Evolutionary conservation across 35 echinoderm and acorn worm genomes (phyloP), one percentile per base, ranked within the genome.

Genomic region (Lytechinus variegatus): DNA sequence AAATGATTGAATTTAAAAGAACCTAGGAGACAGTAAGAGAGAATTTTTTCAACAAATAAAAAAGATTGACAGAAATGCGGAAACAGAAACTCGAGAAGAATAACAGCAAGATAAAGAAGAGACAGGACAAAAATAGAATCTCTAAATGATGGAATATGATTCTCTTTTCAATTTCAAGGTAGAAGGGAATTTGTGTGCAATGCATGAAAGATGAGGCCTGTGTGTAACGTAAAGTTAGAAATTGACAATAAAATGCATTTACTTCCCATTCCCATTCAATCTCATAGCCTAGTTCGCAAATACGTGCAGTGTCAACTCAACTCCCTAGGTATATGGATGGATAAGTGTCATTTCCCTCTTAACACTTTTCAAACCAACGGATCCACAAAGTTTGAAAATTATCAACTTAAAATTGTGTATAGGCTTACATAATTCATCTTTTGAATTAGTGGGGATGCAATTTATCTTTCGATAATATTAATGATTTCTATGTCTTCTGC

Each of bases 151-250:
- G 66, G 19, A 79, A 79, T 79, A n/a, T 79, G 66, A 79, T 79
- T n/a, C 66, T 79, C 66, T 24, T 79, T 79, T 79, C 66, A 79
- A 79, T 79, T 79, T 79, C 66, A 79, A 79, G 66, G 66, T 79
- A 79, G 24, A 24, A 79, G 66, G 66, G 19, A 79, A 79, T n/a
- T 79, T 79, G 66, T 79, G 66, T 79, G 66, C 66, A 79, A 14
- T 79, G 66, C 19, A 79, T 79, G 66, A 16, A 79, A 79, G 66
- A 79, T 79, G 66, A 79, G 66, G 66, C 66, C 66, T 24, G n/a
- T 79, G 66, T 16, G n/a, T 79, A 24, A 79, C 66, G 6, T 79
- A 3, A 79, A 79, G 66, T 24, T 6, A 79, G 19, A 79, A 79
- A 79, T 79, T 79, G 66, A 24, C 66, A 24, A 79, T 79, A 16